Evolutionary conservation across 2,888 invertebrate genomes (phyloP).

Genomic region (Limenitis camilla): DNA sequence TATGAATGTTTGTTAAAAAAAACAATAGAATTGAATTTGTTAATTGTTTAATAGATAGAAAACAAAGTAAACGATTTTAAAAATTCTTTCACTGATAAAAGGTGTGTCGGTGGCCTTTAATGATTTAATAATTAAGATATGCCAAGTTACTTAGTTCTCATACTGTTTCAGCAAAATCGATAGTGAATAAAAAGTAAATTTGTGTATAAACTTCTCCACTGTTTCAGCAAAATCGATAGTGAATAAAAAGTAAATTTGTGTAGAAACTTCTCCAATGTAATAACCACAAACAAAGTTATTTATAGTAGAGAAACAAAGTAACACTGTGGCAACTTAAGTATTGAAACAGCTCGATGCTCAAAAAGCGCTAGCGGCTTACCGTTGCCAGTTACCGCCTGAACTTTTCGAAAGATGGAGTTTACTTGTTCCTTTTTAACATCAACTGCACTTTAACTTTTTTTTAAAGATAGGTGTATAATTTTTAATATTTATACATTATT

Average conservation of each 20-base stretch:
- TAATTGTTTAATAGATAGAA: too few relatives aligned
- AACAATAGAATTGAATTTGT: too few relatives aligned
- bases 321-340: conserved; percentile 46
- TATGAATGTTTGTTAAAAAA: background rate
- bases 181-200: too few relatives aligned
- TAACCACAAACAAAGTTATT: conserved; percentile 52
- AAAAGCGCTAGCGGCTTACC: conserved; percentile 48
- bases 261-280: conserved; percentile 23
- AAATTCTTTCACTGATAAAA: too few relatives aligned
- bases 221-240: conserved; percentile 9
- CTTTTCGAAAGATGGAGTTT: conserved; percentile 36
- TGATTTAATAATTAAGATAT: too few relatives aligned
- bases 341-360: conserved; percentile 42
- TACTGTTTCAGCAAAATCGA: too few relatives aligned
- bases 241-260: too few relatives aligned
- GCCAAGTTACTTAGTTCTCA: too few relatives aligned
- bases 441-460: background rate
- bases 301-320: conserved; percentile 48
- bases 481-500: too few relatives aligned
- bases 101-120: too few relatives aligned
- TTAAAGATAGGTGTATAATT: too few relatives aligned
- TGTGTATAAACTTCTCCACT: conserved; percentile 5
- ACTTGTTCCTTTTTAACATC: background rate
- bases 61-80: too few relatives aligned
- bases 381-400: conserved; percentile 40